Percentiles rank a stretch among this genome's conserved stretches.
Evolutionary conservation across 2,888 invertebrate species (phyloP).

Genomic region (Caenorhabditis sulstoni): DNA sequence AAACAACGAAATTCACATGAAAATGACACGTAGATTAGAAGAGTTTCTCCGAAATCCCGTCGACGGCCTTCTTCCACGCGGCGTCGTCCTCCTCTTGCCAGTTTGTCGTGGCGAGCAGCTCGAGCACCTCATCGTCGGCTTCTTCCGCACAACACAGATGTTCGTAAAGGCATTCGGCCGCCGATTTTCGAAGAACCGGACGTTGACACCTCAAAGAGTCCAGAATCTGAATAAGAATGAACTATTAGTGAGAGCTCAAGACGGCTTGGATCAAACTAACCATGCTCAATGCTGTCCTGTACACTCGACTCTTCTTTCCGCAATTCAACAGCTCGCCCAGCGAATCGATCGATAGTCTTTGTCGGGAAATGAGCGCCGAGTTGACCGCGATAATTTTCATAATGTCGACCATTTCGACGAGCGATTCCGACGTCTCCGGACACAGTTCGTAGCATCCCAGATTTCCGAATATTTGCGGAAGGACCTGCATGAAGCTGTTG

Average conservation of each 20-base stretch:
- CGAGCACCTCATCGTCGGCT: conserved; percentile 53
- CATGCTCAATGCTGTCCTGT: conserved; percentile 34
- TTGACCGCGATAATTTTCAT: conserved; percentile 36
- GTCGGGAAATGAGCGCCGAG: conserved; percentile 31
- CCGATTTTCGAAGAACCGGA: conserved; percentile 68
- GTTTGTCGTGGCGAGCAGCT: conserved; percentile 45
- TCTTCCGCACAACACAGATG: conserved; percentile 67
- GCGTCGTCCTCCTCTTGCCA: conserved; percentile 47
- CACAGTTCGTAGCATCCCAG: conserved; percentile 39
- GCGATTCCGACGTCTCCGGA: conserved; percentile 37
- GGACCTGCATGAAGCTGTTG: conserved; percentile 51
- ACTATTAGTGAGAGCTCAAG: not conserved
- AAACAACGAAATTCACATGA: conserved; percentile 1
- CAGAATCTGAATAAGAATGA: conserved; percentile 65
- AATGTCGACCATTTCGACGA: conserved; percentile 37
- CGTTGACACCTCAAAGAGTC: conserved; percentile 63
- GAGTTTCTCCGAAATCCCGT: conserved; percentile 45
- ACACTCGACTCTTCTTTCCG: conserved; percentile 44
- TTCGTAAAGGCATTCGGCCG: conserved; percentile 77
- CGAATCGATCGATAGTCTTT: conserved; percentile 40
- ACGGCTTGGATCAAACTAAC: too few relatives aligned
- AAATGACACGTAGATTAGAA: conserved; percentile 15
- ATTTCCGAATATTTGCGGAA: conserved; percentile 51
- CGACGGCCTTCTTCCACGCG: conserved; percentile 20
- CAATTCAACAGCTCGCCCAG: conserved; percentile 52